These are phyloP conservation scores for Schizotus pectinicornis DNA, from an alignment of 2,888 invertebrate genomes.

Conservation along the genomic window DNA sequence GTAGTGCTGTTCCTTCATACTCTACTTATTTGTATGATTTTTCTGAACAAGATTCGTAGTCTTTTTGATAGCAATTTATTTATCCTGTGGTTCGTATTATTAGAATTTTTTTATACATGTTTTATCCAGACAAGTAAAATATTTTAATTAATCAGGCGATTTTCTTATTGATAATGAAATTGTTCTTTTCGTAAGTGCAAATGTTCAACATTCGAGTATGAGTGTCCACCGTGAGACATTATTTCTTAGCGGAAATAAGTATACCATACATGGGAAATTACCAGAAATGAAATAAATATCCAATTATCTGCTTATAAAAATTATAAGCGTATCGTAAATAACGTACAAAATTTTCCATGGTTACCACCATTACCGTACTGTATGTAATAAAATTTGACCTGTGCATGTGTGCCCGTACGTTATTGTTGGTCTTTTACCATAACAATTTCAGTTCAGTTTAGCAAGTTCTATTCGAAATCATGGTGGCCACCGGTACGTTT, in stretches of 20 bases:
- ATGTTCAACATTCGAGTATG: slow-evolving; percentile 1
- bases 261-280: slow-evolving; percentile 25
- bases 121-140: slow-evolving; percentile 14
- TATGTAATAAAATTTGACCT: no score
- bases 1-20: slow-evolving; percentile 41
- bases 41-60: slow-evolving; percentile 46
- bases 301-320: slow-evolving; percentile 29
- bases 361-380: neutral
- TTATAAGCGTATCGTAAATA: slow-evolving; percentile 30
- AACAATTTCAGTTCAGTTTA: no score
- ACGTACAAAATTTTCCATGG: slow-evolving; percentile 8
- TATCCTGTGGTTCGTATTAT: no score
- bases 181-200: neutral
- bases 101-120: slow-evolving; percentile 8
- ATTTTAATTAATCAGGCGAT: slow-evolving; percentile 11
- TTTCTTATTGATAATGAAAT: neutral
- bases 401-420: no score
- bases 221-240: slow-evolving; percentile 36
- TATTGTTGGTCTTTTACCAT: no score
- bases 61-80: slow-evolving; percentile 18
- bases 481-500: no score
- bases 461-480: no score
- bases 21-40: slow-evolving; percentile 53
- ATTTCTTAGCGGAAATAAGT: slow-evolving; percentile 31
- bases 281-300: slow-evolving; percentile 27